These are phyloP conservation scores for Drosophila colorata DNA, from an alignment of 2,888 invertebrate genomes.

Conservation along the genomic window DNA sequence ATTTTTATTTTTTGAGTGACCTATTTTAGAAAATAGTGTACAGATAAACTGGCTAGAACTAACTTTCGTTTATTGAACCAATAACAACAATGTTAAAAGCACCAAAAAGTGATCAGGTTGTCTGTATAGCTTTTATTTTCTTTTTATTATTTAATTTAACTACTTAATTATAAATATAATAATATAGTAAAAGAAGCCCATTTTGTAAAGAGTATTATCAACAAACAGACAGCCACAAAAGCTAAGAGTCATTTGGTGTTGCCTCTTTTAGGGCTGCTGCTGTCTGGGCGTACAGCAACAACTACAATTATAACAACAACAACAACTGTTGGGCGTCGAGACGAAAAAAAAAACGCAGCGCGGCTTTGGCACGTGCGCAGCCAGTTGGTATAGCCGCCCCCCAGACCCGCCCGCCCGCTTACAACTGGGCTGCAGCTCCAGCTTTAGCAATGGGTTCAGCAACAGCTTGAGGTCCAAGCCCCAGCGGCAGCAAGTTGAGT, in stretches of 20 bases:
- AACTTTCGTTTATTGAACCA: too few relatives aligned
- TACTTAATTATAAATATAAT: neutral
- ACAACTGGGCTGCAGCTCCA: conserved; percentile 33
- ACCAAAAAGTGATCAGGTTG: too few relatives aligned
- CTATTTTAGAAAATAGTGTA: too few relatives aligned
- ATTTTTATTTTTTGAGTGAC: too few relatives aligned
- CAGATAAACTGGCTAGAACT: too few relatives aligned
- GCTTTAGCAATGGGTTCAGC: conserved; percentile 21
- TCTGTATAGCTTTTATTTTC: too few relatives aligned
- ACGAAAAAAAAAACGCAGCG: conserved; percentile 39
- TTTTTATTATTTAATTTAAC: neutral
- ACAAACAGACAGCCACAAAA: conserved; percentile 13
- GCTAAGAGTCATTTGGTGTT: conserved; percentile 26
- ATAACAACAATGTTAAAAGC: too few relatives aligned
- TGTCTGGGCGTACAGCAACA: conserved; percentile 30
- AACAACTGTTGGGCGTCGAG: conserved; percentile 25
- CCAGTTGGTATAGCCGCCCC: conserved; percentile 44
- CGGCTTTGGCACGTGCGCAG: conserved; percentile 74
- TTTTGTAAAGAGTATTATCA: conserved; percentile 25
- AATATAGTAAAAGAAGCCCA: conserved; percentile 9
- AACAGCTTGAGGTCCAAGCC: conserved; percentile 33
- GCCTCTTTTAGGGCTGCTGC: conserved; percentile 39
- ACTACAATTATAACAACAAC: conserved; percentile 13
- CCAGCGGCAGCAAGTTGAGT: conserved; percentile 49
- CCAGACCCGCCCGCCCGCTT: conserved; percentile 29